phyloP scores from a whole-genome alignment of 2,888 invertebrate species.

The Athalia rosae region DNA sequence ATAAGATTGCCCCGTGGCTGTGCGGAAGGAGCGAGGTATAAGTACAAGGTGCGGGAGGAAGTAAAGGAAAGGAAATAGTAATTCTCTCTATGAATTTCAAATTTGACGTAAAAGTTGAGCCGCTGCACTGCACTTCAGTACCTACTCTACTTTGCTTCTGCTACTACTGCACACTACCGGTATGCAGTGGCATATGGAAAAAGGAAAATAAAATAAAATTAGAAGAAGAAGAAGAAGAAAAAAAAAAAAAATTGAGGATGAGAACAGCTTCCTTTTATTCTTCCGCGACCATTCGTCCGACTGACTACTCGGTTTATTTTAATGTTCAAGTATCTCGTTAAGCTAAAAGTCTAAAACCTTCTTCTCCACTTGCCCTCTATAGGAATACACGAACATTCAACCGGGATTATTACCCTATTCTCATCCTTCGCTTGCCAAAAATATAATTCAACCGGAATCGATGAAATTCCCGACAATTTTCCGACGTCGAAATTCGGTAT shows the following conservation, averaged over 20 bases:
- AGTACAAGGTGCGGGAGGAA: neutral
- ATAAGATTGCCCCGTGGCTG: slow-evolving; percentile 54
- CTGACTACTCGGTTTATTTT: slow-evolving; percentile 21
- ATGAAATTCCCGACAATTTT: no score
- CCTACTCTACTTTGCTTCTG: neutral
- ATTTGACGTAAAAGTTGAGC: slow-evolving; percentile 34
- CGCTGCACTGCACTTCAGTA: neutral
- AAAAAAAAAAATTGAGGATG: no score
- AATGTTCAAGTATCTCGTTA: slow-evolving; percentile 40
- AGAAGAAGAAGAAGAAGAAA: no score
- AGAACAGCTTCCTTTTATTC: neutral
- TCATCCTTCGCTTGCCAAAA: slow-evolving; percentile 7
- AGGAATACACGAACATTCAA: neutral
- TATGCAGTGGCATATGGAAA: no score
- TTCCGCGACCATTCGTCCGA: neutral
- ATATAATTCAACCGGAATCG: neutral
- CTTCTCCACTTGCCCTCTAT: slow-evolving; percentile 24
- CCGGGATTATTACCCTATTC: neutral
- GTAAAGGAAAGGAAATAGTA: slow-evolving; percentile 33
- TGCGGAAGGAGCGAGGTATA: neutral
- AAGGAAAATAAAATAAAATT: no score
- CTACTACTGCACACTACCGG: neutral
- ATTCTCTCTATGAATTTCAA: slow-evolving; percentile 44
- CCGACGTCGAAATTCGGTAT: no score
- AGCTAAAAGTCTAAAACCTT: slow-evolving; percentile 21